Evolutionary conservation across 2,113 vertebrate genomes (phyloP), one percentile per base, ranked within the genome.

Genomic region (Reinhardtius hippoglossoides): DNA sequence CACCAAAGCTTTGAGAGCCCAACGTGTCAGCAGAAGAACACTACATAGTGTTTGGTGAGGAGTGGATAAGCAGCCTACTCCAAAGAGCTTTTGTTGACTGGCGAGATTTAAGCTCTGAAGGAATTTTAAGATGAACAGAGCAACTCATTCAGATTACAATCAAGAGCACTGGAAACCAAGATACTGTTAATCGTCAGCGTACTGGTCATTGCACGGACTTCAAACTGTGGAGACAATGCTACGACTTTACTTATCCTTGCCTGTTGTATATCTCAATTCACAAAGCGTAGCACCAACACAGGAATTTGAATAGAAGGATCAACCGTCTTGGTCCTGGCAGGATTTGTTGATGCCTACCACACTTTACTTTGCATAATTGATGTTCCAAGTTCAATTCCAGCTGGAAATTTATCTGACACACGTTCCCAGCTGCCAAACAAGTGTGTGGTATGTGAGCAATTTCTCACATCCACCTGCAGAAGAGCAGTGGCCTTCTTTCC

Each of bases 71-170:
- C 15, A 15, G 67, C 74, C 58, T 7, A 58, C 74, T 83, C 71
- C 57, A 82, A 78, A 78, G 74, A 44, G 59, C 65, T 48, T 87
- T 82, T 85, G 83, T 92, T 67, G 63, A 62, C 55, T 16, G 55
- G 57, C 35, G 56, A 50, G 24, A 64, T 83, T 67, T 74, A 68
- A 74, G 64, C 50, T 67, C 65, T 70, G 35, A 15, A 68, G 48
- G 54, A 71, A 87, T 87, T 83, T 84, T 79, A 71, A 74, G 68
- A 83, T 76, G 73, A 88, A 82, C 65, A 69, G 54, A 83, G 74
- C 35, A 68, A 73, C 67, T 82, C 24, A 35, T 56, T 69, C 14
- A 57, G 8, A 72, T 76, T 64, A 67, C 62, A 73, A 70, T 65
- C n/a, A 37, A 76, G 31, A 31, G 70, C 58, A 67, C 67, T 79